phyloP scores from a whole-genome alignment of 2,888 invertebrate species.

The Torymus tubicola region DNA sequence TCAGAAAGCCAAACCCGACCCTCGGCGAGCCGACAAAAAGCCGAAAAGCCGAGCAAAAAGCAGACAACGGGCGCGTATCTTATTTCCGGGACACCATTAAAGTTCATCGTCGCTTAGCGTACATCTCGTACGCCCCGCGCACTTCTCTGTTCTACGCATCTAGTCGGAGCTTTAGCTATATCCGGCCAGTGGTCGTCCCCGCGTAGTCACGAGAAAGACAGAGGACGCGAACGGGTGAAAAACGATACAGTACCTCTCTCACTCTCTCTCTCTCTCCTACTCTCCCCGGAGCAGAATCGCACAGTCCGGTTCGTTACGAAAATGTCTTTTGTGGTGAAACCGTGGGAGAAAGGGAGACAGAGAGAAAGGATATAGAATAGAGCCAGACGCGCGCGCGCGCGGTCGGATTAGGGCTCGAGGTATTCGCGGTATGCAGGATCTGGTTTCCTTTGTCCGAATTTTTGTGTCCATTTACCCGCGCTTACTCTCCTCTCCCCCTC shows the following conservation, averaged over 20 bases:
- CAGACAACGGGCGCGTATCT: background rate
- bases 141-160: background rate
- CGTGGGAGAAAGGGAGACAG: slow-evolving; percentile 45
- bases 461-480: slow-evolving; percentile 69
- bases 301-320: slow-evolving; percentile 40
- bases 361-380: slow-evolving; percentile 57
- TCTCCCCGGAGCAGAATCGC: slow-evolving; percentile 14
- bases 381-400: slow-evolving; percentile 42
- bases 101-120: background rate
- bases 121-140: background rate
- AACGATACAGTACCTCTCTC: slow-evolving; percentile 27
- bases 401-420: slow-evolving; percentile 57
- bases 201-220: background rate
- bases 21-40: background rate
- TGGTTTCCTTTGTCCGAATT: slow-evolving; percentile 69
- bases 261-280: background rate
- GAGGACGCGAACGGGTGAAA: slow-evolving; percentile 14
- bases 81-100: slow-evolving; percentile 18
- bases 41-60: background rate
- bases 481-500: slow-evolving; percentile 55
- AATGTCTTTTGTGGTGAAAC: slow-evolving; percentile 59
- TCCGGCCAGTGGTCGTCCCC: background rate
- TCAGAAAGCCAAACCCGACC: no score
- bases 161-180: background rate
- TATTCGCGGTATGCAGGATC: slow-evolving; percentile 66